Base-by-base conservation (phyloP, 1,140 invertebrate species). In the Drosophila insularis region DNA sequence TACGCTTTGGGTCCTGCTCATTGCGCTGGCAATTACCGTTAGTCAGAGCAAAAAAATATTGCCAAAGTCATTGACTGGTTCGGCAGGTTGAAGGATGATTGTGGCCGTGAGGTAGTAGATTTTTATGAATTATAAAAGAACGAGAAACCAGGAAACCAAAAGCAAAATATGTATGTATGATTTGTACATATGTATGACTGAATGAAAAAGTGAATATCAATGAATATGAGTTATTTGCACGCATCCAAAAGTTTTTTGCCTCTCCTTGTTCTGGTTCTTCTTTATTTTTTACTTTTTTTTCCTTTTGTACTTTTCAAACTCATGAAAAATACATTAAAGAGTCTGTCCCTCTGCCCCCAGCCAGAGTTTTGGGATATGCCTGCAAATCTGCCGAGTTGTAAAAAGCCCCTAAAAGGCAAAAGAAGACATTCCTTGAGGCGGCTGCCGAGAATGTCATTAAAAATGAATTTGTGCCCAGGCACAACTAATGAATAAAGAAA, bases 291-390 rank as follows among this genome's bases (percentile, higher is more conserved):
- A 21, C 17, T 32, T 43, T 19, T 14, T 53, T 35, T 14, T 8
- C 27, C 50, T 54, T 50, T 63, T 53, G 19, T n/a, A 89, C 80
- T 87, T 87, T 84, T 72, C 65, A 78, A 82, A 89, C 80, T 89
- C 84, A 87, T 87, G 80, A 89, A 89, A 87, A 87, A 87, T 87
- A 89, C 84, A 87, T 87, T 87, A 84, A 87, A 87, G 84, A 74
- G 68, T 70, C 65, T 43, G 17, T 19, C 43, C 43, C 43, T 37
- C 17, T 46, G 14, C 7, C 43, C n/a, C 23, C 23, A 17, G 65
- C 19, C 63, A 39, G 4, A 21, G 27, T 19, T 14, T 35, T 2
- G 6, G 56, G 39, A 43, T 27, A 43, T 53, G 35, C 43, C 43
- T 50, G 7, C 32, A 56, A 77, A 70, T 68, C 35, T 64, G 67